A percentile compares a stretch with the other conserved stretches of the same genome.
These are phyloP conservation scores for Cranoglanis bouderius DNA, from an alignment of 2,113 vertebrate genomes.

Conservation along the genomic window DNA sequence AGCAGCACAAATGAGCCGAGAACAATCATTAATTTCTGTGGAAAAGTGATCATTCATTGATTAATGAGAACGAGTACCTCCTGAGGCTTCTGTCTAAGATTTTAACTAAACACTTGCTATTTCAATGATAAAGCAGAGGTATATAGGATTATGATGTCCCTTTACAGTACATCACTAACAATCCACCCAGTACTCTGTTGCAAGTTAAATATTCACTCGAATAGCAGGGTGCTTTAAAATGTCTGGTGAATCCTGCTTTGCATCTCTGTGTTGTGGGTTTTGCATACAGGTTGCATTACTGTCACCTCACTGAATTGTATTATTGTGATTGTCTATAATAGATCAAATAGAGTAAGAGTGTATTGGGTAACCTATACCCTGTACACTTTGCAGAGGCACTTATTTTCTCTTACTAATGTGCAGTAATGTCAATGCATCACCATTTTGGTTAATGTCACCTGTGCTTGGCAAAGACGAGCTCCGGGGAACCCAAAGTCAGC, in stretches of 20 bases:
- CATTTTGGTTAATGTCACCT: slow-evolving; percentile 18
- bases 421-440: slow-evolving; percentile 10
- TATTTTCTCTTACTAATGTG: slow-evolving; percentile 9
- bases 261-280: slow-evolving; percentile 63
- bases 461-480: not conserved
- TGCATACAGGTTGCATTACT: slow-evolving; percentile 68
- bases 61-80: slow-evolving; percentile 41
- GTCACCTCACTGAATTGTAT: slow-evolving; percentile 72
- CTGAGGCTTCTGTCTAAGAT: slow-evolving; percentile 8
- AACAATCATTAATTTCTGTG: slow-evolving; percentile 37
- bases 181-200: not conserved
- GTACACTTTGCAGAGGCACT: not conserved
- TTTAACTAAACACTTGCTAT: slow-evolving; percentile 30
- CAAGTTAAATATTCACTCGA: slow-evolving; percentile 17
- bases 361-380: not conserved
- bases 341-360: not conserved
- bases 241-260: slow-evolving; percentile 56
- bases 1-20: slow-evolving; percentile 39
- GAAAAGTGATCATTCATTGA: slow-evolving; percentile 35
- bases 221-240: slow-evolving; percentile 30
- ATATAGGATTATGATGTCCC: not conserved
- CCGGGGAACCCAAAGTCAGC: not conserved
- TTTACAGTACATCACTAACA: not conserved
- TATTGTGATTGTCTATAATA: slow-evolving; percentile 53
- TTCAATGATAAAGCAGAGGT: not conserved